phyloP scores from a whole-genome alignment of 2,797 vertebrate genomes.

The Tapera naevia region DNA sequence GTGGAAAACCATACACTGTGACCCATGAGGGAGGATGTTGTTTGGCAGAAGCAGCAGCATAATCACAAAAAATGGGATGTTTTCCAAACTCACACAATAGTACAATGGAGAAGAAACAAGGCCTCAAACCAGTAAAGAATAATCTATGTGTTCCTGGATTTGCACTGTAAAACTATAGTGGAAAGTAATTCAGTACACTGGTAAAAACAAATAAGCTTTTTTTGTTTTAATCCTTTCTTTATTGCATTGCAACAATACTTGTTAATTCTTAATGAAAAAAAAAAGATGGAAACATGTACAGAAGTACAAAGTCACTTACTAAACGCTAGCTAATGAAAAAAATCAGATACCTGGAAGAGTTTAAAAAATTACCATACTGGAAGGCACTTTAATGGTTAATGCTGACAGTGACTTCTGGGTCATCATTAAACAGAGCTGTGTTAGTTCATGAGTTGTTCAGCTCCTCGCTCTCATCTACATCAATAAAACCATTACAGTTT shows the following conservation, averaged over 20 bases:
- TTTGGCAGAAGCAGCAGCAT: not conserved
- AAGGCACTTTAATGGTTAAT: not conserved
- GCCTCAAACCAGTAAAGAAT: not conserved
- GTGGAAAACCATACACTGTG: not conserved
- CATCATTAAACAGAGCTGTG: not conserved
- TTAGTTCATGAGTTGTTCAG: not conserved
- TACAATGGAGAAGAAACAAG: not conserved
- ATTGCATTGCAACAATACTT: not conserved
- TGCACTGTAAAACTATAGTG: not conserved
- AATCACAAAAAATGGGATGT: not conserved
- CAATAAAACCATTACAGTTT: conserved; percentile 16
- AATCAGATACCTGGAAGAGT: not conserved
- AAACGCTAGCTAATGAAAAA: not conserved
- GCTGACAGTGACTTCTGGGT: not conserved
- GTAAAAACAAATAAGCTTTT: not conserved
- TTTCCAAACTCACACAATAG: not conserved
- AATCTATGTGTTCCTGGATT: not conserved
- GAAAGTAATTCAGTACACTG: not conserved
- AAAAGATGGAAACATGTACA: not conserved
- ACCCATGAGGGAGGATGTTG: not conserved
- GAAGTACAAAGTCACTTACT: not conserved
- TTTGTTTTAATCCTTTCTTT: not conserved
- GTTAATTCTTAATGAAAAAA: not conserved
- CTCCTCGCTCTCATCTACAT: conserved; percentile 1
- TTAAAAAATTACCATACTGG: not conserved